phyloP scores from a whole-genome alignment of 2,797 vertebrate genomes.

The Sebastes dallii region DNA sequence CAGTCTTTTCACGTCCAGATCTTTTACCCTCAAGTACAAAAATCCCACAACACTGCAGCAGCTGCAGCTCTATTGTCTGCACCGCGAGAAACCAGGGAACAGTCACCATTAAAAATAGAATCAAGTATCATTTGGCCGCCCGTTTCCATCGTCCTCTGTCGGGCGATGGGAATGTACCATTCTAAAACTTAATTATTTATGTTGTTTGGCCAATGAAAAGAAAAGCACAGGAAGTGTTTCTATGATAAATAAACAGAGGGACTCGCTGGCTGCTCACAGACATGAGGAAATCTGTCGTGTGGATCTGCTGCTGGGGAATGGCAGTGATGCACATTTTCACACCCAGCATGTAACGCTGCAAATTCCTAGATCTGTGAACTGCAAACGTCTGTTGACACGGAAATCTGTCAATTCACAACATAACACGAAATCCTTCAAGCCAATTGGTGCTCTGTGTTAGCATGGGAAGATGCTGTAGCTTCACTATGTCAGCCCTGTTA shows the following conservation, averaged over 20 bases:
- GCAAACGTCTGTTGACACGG: slow-evolving; percentile 69
- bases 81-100: neutral
- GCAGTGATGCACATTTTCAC: slow-evolving; percentile 67
- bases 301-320: slow-evolving; percentile 46
- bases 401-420: slow-evolving; percentile 65
- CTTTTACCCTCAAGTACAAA: neutral
- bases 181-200: slow-evolving; percentile 68
- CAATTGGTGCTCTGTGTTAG: slow-evolving; percentile 9
- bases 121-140: slow-evolving; percentile 34
- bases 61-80: slow-evolving; percentile 25
- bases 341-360: slow-evolving; percentile 57
- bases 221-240: slow-evolving; percentile 39
- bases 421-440: slow-evolving; percentile 31
- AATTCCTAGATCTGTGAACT: slow-evolving; percentile 63
- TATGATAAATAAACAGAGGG: slow-evolving; percentile 51
- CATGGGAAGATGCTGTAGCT: neutral
- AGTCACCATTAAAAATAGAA: slow-evolving; percentile 54
- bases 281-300: slow-evolving; percentile 34
- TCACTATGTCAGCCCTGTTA: neutral
- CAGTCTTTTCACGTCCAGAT: neutral
- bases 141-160: slow-evolving; percentile 31
- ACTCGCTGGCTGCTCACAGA: slow-evolving; percentile 22
- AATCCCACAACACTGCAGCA: slow-evolving; percentile 22
- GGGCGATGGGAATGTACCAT: slow-evolving; percentile 29
- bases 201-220: slow-evolving; percentile 51